A percentile compares a stretch with the other conserved stretches of the same genome.
Conservation (phyloP, 1,140 invertebrate genomes). For the Odontomachus brunneus region DNA sequence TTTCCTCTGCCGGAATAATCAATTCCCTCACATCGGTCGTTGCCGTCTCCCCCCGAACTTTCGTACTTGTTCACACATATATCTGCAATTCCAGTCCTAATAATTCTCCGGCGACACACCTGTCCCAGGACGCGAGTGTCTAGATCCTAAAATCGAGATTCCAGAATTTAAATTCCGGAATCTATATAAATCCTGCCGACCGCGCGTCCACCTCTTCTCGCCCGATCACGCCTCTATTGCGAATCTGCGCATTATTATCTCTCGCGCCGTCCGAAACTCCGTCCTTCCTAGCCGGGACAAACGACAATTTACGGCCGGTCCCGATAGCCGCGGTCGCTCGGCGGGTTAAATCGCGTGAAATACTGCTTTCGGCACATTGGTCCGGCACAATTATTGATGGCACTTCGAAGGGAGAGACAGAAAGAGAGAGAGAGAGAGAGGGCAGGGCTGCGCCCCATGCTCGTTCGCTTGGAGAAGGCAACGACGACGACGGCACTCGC, state of each 20-base stretch:
- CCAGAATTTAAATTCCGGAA: neutral
- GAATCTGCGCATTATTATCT: constrained; percentile 48
- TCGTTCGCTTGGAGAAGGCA: too few species aligned
- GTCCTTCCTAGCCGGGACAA: constrained; percentile 22
- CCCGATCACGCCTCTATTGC: constrained; percentile 34
- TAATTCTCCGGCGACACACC: too few species aligned
- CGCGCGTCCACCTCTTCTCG: neutral
- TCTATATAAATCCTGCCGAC: constrained; percentile 12
- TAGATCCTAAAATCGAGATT: too few species aligned
- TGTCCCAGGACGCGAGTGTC: too few species aligned
- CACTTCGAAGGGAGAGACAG: constrained; percentile 7
- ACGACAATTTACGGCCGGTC: constrained; percentile 61
- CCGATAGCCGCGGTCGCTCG: constrained; percentile 54
- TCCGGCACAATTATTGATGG: constrained; percentile 76
- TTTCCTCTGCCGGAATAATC: too few species aligned
- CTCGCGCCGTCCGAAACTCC: constrained; percentile 36
- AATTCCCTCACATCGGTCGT: too few species aligned
- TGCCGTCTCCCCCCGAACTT: too few species aligned
- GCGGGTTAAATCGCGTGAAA: constrained; percentile 77
- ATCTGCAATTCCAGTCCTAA: too few species aligned
- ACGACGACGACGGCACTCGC: constrained; percentile 25
- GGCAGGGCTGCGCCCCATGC: neutral
- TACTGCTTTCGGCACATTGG: constrained; percentile 75
- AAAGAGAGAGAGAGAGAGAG: neutral
- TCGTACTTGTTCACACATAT: too few species aligned